Base-by-base conservation (phyloP, 2,888 invertebrate species). In the Cryptus viduatorius region DNA sequence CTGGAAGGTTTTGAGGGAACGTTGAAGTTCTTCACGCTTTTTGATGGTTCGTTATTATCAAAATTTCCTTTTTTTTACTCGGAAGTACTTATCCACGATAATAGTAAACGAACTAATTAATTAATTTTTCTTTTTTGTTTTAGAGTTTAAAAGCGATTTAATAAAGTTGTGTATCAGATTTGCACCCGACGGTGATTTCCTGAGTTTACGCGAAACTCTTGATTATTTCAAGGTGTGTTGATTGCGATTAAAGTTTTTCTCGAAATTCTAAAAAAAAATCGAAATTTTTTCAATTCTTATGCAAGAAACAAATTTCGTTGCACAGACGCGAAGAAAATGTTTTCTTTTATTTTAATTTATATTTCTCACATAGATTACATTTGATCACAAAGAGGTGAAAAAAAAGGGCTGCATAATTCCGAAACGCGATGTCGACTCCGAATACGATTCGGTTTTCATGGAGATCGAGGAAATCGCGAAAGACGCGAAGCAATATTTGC, bases 391-490 rank as follows among this genome's bases (percentile, higher is more conserved):
- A 48, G 95, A 96, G 88, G 99, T 99, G 0, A 96, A 96, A 90
- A 97, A 97, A 91, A 97, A 97, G 89, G 99, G 99, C 0, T 96
- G 96, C 77, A 98, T 99, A 42, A 95, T 98, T 4, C 99, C 99
- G 0, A 96, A 96, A 67, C 94, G 94, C 37, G 98, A 98, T 0
- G 96, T 98, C 0, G 98, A 98, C 92, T 93, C 94, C 0, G 98
- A 98, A 86, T 99, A 98, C 92, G 99, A 99, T 94, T 94, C 94
- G 37, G 96, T 96, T 0, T 92, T 96, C 78, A 90, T 94, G 19
- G 95, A 95, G 71, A 96, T 99, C 3, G 94, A 95, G 3, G 94
- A 95, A n/a, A 95, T 97, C 0, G 95, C 98, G 86, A 89, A 94
- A 0, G 96, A 97, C 72, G 91, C 98, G 0, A 95, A 97, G 69